A percentile compares a stretch with the other conserved stretches of the same genome.
phyloP scores from a whole-genome alignment of 2,113 vertebrate species.

The Pedetes capensis region DNA sequence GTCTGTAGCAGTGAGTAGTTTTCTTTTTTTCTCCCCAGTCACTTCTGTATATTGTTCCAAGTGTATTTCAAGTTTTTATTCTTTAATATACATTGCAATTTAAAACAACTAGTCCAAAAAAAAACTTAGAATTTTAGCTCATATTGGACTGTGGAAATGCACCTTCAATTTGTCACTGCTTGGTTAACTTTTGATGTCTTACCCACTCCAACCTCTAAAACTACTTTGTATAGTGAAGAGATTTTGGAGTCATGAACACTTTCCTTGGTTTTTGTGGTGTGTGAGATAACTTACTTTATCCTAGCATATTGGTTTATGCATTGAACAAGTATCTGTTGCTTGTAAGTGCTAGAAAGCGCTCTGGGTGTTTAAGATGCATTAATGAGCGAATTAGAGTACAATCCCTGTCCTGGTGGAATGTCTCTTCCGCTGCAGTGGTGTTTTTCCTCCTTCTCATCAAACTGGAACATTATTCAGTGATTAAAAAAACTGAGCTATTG shows the following conservation, averaged over 20 bases:
- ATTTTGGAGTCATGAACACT: neutral
- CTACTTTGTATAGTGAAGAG: neutral
- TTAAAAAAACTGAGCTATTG: neutral
- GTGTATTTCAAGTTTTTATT: neutral
- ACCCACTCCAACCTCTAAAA: neutral
- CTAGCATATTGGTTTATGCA: neutral
- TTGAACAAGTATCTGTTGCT: neutral
- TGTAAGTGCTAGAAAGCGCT: neutral
- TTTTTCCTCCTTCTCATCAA: neutral
- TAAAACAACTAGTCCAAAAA: constrained; percentile 4
- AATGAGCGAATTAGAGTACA: constrained; percentile 7
- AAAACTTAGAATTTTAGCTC: neutral
- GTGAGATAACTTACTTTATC: neutral
- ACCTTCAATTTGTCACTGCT: neutral
- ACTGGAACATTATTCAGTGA: neutral
- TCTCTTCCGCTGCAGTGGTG: neutral
- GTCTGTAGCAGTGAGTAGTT: constrained; percentile 95
- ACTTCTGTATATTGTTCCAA: neutral
- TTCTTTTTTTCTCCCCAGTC: neutral
- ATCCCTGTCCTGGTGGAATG: neutral
- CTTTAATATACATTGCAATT: neutral
- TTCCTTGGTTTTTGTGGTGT: neutral
- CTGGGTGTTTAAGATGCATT: neutral
- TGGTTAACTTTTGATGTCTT: neutral
- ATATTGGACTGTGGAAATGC: neutral